Percentiles rank a stretch among this genome's conserved stretches.
Evolutionary conservation across 2,888 invertebrate genomes (phyloP).

Genomic region (Andrena bicolor): DNA sequence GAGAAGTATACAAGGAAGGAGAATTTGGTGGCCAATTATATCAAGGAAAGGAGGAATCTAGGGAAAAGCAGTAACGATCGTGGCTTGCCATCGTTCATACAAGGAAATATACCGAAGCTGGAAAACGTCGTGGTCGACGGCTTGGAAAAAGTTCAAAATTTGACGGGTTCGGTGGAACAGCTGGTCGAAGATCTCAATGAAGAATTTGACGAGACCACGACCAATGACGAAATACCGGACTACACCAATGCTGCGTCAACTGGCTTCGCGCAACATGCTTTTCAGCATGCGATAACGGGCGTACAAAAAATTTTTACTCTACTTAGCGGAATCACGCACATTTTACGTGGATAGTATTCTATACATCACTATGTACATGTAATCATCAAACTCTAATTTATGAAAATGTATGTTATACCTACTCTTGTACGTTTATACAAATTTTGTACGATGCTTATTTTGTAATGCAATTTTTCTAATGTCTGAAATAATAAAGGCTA

Average conservation of each 20-base stretch:
- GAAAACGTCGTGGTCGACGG: conserved; percentile 70
- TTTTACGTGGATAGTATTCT: conserved; percentile 36
- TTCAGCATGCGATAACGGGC: conserved; percentile 64
- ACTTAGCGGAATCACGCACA: conserved; percentile 62
- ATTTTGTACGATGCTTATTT: background rate
- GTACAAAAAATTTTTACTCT: conserved; percentile 76
- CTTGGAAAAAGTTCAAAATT: conserved; percentile 70
- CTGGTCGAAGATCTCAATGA: conserved; percentile 73
- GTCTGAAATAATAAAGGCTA: conserved; percentile 10
- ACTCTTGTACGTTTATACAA: background rate
- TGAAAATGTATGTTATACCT: background rate
- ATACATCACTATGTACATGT: background rate
- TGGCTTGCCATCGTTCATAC: conserved; percentile 67
- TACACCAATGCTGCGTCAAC: background rate
- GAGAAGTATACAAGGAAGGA: conserved; percentile 28
- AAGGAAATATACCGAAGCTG: conserved; percentile 72
- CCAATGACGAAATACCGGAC: conserved; percentile 1
- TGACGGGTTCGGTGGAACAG: conserved; percentile 74
- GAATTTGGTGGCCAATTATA: conserved; percentile 15
- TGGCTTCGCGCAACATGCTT: conserved; percentile 48
- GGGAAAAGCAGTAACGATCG: conserved; percentile 25
- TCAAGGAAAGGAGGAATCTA: conserved; percentile 8
- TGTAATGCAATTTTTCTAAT: conserved; percentile 7
- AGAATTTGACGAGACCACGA: conserved; percentile 58
- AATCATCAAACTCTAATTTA: background rate